Conservation (phyloP, 2,888 invertebrate genomes). For the Caenorhabditis sp. region DNA sequence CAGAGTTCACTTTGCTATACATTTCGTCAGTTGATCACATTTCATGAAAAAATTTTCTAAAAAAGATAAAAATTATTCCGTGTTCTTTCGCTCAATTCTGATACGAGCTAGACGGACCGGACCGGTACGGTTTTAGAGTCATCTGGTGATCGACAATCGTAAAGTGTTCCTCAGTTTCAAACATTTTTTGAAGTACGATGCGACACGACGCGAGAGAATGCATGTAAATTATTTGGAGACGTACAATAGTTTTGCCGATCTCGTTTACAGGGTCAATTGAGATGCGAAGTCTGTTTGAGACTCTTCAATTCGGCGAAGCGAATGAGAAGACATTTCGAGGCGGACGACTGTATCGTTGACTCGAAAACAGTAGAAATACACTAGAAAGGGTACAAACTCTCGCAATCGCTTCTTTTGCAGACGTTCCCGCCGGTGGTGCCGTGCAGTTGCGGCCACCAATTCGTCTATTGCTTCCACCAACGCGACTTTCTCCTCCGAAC, state of each 20-base stretch:
- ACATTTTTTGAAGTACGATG: not conserved
- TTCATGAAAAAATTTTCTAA: too few relatives aligned
- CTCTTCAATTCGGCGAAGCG: too few relatives aligned
- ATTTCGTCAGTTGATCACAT: too few relatives aligned
- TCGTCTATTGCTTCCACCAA: slow-evolving; percentile 18
- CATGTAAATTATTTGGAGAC: too few relatives aligned
- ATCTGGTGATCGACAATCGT: not conserved
- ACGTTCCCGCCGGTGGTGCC: not conserved
- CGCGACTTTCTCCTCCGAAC: slow-evolving; percentile 1
- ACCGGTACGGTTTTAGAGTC: not conserved
- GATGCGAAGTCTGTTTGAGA: too few relatives aligned
- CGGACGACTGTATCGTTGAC: not conserved
- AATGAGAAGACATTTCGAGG: too few relatives aligned
- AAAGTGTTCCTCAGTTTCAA: not conserved
- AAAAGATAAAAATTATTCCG: not conserved
- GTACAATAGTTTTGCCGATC: not conserved
- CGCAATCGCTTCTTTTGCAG: not conserved
- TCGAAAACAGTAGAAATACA: not conserved
- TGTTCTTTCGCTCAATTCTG: not conserved
- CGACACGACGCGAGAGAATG: not conserved
- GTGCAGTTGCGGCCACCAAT: slow-evolving; percentile 13
- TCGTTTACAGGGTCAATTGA: not conserved
- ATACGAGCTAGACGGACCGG: too few relatives aligned
- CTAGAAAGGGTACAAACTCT: too few relatives aligned
- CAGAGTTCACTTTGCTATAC: too few relatives aligned